Evolutionary conservation across 2,113 vertebrate species (phyloP).

Genomic region (Miniopterus natalensis): DNA sequence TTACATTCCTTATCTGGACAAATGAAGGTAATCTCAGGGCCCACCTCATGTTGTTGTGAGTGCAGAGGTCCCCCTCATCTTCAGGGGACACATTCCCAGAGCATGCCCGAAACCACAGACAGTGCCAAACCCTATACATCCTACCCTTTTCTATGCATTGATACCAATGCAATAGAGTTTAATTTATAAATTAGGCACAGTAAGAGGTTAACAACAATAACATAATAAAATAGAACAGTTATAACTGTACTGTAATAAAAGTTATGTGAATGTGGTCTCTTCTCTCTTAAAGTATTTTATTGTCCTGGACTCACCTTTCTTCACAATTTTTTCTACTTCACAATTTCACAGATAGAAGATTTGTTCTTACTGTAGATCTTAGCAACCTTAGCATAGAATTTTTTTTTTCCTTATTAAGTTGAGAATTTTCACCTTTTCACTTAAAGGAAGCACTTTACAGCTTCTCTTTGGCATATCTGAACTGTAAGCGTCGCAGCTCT

Average conservation of each 20-base stretch:
- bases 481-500: background rate
- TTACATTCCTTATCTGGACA: background rate
- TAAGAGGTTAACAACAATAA: background rate
- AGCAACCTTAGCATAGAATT: background rate
- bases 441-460: background rate
- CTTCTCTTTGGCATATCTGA: background rate
- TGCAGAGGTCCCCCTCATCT: background rate
- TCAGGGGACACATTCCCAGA: background rate
- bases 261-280: background rate
- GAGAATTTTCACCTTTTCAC: background rate
- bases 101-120: background rate
- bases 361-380: background rate
- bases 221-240: background rate
- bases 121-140: background rate
- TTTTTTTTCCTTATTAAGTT: too few species aligned
- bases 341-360: background rate
- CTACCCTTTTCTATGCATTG: background rate
- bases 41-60: background rate
- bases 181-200: background rate
- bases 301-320: background rate
- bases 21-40: background rate
- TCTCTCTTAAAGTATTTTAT: background rate
- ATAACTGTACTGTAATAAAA: background rate
- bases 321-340: background rate
- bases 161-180: background rate